Evolutionary conservation across 2,888 invertebrate genomes (phyloP), one percentile per base, ranked within the genome.

Genomic region (Melinaea marsaeus): DNA sequence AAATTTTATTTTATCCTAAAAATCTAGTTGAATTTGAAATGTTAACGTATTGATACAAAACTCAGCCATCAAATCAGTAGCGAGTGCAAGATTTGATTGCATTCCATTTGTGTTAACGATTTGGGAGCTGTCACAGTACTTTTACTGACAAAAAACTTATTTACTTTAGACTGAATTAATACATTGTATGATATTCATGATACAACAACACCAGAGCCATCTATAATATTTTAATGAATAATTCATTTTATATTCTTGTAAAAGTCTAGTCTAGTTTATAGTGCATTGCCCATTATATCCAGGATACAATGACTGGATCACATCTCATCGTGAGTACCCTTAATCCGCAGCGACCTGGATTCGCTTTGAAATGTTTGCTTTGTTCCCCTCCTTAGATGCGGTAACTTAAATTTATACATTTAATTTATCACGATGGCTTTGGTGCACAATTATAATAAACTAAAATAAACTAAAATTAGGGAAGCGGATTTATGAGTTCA

Each of bases 341-440:
- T 65, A 61, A 61, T 61, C 35, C 37, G 56, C 61, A 37, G 65
- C 66, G 64, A 66, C 66, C 66, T 65, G 63, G 68, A 66, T 69
- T 62, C 65, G 64, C 66, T 69, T 69, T 65, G 60, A 65, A 66
- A 66, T 66, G 62, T 62, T 63, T 61, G 63, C 63, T 65, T 65
- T 67, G 62, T 67, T 65, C 60, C 45, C 58, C 46, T 63, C 59
- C 59, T 63, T 59, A 57, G 58, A 67, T 59, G 47, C 37, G 63
- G 67, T 59, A 60, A 61, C 61, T 64, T 54, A 61, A 67, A 65
- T 67, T 65, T 65, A 63, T 60, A 62, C 62, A 62, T 64, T 63
- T 59, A 55, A 64, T 58, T 57, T 59, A 61, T 48, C 47, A 45
- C 51, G 57, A 32, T 37, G n/a, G 48, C 42, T 64, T 61, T 22